Conservation (phyloP, 2,113 vertebrate species). For the Salvelinus alpinus region DNA sequence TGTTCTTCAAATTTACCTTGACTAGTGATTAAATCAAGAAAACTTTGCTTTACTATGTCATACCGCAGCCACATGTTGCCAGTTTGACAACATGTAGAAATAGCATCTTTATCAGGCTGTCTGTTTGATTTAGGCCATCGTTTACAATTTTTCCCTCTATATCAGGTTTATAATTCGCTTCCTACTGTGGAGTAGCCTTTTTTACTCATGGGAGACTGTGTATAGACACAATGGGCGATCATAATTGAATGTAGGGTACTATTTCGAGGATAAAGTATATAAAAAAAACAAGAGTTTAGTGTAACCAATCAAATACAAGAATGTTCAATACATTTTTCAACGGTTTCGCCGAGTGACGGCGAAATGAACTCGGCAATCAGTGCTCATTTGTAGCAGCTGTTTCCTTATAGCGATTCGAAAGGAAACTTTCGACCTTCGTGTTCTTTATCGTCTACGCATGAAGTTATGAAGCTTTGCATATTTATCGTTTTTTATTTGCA, state of each 20-base stretch:
- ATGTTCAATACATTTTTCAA: not conserved
- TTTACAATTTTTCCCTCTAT: no score
- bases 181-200: no score
- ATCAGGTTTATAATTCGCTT: no score
- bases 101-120: no score
- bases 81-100: no score
- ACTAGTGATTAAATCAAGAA: not conserved
- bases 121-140: no score
- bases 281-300: not conserved
- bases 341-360: not conserved
- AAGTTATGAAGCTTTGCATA: constrained; percentile 31
- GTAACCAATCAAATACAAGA: not conserved
- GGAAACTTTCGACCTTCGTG: constrained; percentile 33
- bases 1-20: not conserved
- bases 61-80: no score
- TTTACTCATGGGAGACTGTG: no score
- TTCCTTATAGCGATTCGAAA: constrained; percentile 5
- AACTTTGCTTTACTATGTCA: no score
- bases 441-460: constrained; percentile 21
- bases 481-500: constrained; percentile 30
- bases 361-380: constrained; percentile 31
- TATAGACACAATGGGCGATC: no score
- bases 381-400: constrained; percentile 44
- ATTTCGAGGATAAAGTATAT: no score
- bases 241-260: no score